Evolutionary conservation across 2,797 vertebrate genomes (phyloP).

Genomic region (Euthynnus affinis): DNA sequence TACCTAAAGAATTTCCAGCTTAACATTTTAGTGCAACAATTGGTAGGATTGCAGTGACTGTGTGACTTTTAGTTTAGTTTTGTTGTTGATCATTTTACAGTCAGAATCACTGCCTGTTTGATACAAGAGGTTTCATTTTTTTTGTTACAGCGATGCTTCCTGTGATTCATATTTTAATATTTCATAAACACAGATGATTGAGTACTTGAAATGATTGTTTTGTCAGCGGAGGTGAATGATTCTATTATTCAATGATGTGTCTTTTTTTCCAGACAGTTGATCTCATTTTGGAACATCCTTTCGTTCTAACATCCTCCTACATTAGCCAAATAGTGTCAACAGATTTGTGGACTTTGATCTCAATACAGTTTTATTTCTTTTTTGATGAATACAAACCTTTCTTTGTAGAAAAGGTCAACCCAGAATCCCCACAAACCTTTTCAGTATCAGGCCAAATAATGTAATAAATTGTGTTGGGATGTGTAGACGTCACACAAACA

Average conservation of each 20-base stretch:
- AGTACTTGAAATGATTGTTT: neutral
- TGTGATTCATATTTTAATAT: conserved; percentile 24
- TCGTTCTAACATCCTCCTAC: neutral
- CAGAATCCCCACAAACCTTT: neutral
- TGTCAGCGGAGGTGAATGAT: conserved; percentile 1
- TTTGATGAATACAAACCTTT: neutral
- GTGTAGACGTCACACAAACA: neutral
- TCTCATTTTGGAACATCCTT: neutral
- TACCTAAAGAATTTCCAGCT: neutral
- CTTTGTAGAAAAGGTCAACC: neutral
- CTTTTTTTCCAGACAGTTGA: neutral
- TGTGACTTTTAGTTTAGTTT: neutral
- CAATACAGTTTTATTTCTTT: neutral
- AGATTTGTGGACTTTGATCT: conserved; percentile 5
- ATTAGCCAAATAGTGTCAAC: neutral
- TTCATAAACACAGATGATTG: conserved; percentile 8
- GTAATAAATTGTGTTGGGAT: neutral
- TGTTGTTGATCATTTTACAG: conserved; percentile 3
- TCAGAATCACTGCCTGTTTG: conserved; percentile 16
- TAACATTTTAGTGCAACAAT: neutral
- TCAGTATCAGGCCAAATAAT: neutral
- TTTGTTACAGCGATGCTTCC: neutral
- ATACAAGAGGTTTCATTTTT: neutral
- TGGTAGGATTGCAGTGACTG: too few relatives aligned
- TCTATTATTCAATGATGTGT: neutral